Base-by-base conservation (phyloP, 2,797 vertebrate species). In the Dendrocincla fuliginosa region DNA sequence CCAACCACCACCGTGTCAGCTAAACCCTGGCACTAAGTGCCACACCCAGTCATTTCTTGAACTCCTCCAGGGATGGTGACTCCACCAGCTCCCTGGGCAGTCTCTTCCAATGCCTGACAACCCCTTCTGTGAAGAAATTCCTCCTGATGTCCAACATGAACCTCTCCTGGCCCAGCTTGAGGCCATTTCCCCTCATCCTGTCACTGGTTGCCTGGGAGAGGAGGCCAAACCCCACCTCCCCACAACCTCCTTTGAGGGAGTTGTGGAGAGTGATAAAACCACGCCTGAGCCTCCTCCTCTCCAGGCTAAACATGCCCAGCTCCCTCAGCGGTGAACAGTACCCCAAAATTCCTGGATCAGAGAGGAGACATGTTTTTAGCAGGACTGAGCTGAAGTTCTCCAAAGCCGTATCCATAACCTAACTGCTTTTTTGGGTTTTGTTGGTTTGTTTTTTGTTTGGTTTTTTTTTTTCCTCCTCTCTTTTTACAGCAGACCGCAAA, bases 401-500 rank as follows among this genome's bases (percentile, higher is more conserved):
- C 35, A 50, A 30, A 93, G 69, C 75, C 39, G 9, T 67, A 37
- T 30, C 71, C 32, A 7, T 9, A 11, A 81, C 65, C 81, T 96
- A 92, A 96, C 89, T 17, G 42, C 50, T 56, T 46, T 71, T 47
- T 79, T 71, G 61, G 22, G 14, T 74, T 79, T 57, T 75, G 47
- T 68, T 22, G 32, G 41, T 84, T 60, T 78, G 15, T 27, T 65
- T n/a, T 70, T 16, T 32, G 15, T 33, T 77, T 32, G 17, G 3
- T 27, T 10, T 56, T 20, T 18, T 56, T 4, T 16, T 74, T 30
- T 2, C 8, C 35, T 17, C 35, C 71, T 90, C 60, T 85, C 33
- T 88, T 97, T 81, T 93, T 95, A 44, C 97, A 99, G 99, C 98
- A 46, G 99, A 99, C 96, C 98, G 99, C 80, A 99, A 99, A 98